phyloP scores from a whole-genome alignment of 2,888 invertebrate species.

The Chloroclystis v-ata region DNA sequence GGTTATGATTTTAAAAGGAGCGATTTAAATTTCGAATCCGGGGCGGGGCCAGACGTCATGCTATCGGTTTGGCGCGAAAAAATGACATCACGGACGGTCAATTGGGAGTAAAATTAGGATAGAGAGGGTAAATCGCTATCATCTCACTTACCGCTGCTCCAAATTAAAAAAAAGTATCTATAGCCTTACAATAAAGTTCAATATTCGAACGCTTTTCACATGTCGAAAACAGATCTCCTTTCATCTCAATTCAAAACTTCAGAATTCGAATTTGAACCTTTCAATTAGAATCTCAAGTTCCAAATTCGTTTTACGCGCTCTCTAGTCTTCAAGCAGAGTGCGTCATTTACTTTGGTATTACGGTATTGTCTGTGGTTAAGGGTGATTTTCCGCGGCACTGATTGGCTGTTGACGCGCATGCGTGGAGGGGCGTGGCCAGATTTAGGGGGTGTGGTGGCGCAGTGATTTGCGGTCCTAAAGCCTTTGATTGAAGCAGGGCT shows the following conservation, averaged over 20 bases:
- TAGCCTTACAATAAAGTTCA: not conserved
- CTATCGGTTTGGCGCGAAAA: constrained; percentile 68
- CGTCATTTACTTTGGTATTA: not conserved
- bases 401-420: constrained; percentile 64
- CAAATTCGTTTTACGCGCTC: not conserved
- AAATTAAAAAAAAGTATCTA: not conserved
- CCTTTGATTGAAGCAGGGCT: constrained; percentile 67
- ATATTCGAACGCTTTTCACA: not conserved
- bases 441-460: constrained; percentile 68
- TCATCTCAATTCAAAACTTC: not conserved
- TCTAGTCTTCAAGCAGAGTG: not conserved
- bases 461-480: constrained; percentile 74
- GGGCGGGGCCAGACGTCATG: constrained; percentile 59
- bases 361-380: constrained; percentile 25
- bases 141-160: not conserved
- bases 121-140: constrained; percentile 20
- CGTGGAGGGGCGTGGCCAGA: constrained; percentile 57
- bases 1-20: constrained; percentile 61
- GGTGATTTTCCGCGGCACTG: constrained; percentile 35
- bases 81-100: constrained; percentile 72
- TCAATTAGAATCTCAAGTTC: no score
- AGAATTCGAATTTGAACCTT: not conserved
- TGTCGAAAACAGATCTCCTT: not conserved
- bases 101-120: constrained; percentile 55
- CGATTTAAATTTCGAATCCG: constrained; percentile 53